Evolutionary conservation across 30 jellyfish, hydroid and myxozoan species (phyloP).

Genomic region (Turritopsis rubra): DNA sequence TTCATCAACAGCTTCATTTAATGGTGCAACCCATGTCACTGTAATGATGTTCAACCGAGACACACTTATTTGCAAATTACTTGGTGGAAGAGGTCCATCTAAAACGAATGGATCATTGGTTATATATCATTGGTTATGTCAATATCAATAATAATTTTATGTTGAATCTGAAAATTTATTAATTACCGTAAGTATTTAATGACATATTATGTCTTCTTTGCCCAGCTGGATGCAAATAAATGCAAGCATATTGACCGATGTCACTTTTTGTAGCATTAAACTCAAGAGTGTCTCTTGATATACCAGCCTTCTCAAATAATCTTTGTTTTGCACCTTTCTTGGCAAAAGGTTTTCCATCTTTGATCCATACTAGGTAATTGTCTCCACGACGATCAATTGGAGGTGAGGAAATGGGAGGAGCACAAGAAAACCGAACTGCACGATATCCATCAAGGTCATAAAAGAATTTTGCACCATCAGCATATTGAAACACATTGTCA

Average conservation of each 20-base stretch:
- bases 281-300: not conserved
- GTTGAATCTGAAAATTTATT: not conserved
- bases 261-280: not conserved
- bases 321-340: not conserved
- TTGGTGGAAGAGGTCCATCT: conserved; percentile 8
- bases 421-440: not conserved
- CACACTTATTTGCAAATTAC: not conserved
- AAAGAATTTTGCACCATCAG: not conserved
- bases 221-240: not conserved
- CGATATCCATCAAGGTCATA: conserved; percentile 1
- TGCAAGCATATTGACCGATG: not conserved
- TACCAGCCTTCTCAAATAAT: not conserved
- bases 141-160: not conserved
- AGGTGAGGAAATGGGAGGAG: conserved; percentile 11
- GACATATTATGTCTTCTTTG: conserved; percentile 6
- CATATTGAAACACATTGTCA: not conserved
- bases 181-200: not conserved
- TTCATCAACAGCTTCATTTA: not conserved
- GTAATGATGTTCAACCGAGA: not conserved
- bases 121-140: not conserved
- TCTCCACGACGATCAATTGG: not conserved
- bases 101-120: not conserved
- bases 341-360: not conserved
- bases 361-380: not conserved
- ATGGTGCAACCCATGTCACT: conserved; percentile 8